A percentile compares a stretch with the other conserved stretches of the same genome.
phyloP scores from a whole-genome alignment of 2,113 vertebrate species.

The Trichechus manatus region DNA sequence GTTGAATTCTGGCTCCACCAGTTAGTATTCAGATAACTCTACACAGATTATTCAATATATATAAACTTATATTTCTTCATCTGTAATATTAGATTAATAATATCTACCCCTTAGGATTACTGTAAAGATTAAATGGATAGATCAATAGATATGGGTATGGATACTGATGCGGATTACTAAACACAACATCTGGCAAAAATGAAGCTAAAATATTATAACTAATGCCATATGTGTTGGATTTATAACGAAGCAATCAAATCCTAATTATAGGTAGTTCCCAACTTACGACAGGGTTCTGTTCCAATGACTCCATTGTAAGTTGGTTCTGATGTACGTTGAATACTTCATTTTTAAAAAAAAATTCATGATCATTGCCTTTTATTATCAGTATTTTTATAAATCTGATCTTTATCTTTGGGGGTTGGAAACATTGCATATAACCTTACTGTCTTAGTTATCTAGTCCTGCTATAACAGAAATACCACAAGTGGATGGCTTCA shows the following conservation, averaged over 20 bases:
- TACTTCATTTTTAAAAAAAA: not conserved
- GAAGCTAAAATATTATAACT: not conserved
- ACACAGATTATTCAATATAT: not conserved
- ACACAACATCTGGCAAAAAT: not conserved
- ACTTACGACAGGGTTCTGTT: no score
- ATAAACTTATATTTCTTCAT: not conserved
- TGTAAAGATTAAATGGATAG: not conserved
- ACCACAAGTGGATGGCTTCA: no score
- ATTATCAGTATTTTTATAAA: not conserved
- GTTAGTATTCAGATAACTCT: constrained; percentile 7
- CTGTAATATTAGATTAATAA: not conserved
- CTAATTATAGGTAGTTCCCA: not conserved
- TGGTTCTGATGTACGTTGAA: not conserved
- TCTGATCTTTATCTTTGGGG: no score
- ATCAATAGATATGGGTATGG: not conserved
- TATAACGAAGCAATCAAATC: not conserved
- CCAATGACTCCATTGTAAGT: not conserved
- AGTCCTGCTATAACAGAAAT: no score
- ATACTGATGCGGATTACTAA: not conserved
- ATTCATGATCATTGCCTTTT: not conserved
- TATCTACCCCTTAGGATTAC: not conserved
- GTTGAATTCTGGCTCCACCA: constrained; percentile 5
- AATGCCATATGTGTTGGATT: not conserved
- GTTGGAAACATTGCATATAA: no score
- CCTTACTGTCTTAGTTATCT: no score